These are phyloP conservation scores for Emydoidea blandingii DNA, from an alignment of 2,797 vertebrate genomes.

Conservation along the genomic window DNA sequence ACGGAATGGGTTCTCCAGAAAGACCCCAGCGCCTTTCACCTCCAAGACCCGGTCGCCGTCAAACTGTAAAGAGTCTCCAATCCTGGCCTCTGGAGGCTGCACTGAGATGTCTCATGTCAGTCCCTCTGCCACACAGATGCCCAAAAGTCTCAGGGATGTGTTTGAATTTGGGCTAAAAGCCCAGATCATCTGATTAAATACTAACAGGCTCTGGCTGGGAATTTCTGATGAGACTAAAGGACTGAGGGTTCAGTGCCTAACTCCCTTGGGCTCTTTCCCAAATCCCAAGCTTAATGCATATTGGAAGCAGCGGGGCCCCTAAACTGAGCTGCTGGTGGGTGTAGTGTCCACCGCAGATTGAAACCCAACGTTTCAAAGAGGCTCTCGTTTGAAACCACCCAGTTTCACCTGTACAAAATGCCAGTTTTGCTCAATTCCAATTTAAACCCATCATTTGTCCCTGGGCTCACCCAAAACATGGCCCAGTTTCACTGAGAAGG, in stretches of 20 bases:
- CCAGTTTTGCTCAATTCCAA: constrained; percentile 5
- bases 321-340: too few species aligned
- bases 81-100: background rate
- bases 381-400: background rate
- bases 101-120: background rate
- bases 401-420: background rate
- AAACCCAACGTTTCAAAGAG: background rate
- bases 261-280: background rate
- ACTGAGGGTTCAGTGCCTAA: constrained; percentile 15
- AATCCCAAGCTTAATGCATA: background rate
- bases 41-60: background rate
- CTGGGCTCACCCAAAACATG: background rate
- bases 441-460: constrained; percentile 55
- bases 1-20: background rate
- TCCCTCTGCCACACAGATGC: background rate
- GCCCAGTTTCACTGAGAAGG: background rate
- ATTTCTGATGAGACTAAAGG: constrained; percentile 57
- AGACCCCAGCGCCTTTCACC: background rate
- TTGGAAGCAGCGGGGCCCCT: background rate
- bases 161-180: constrained; percentile 48
- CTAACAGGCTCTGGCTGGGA: constrained; percentile 13
- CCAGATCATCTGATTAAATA: constrained; percentile 45
- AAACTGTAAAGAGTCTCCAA: background rate
- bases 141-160: constrained; percentile 43
- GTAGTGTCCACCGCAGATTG: background rate